Base-by-base conservation (phyloP, 2,888 invertebrate genomes). In the Marasmarcha lunaedactyla region DNA sequence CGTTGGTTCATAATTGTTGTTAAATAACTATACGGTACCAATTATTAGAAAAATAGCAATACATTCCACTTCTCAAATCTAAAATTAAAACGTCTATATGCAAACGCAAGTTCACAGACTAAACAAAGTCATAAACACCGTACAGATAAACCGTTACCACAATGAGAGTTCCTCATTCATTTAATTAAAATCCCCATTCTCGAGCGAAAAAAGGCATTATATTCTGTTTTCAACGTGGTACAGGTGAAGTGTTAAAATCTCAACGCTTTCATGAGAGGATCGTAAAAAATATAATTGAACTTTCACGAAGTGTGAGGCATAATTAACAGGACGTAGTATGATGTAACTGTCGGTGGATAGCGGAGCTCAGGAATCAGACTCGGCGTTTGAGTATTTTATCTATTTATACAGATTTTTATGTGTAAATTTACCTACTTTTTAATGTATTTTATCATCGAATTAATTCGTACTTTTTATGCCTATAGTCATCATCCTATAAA, bases 231-330 rank as follows among this genome's bases (percentile, higher is more conserved):
- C 66, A 67, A 59, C 66, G 7, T 62, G 67, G 69, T 68, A 65
- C 76, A 74, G 71, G 73, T 81, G 74, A 71, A 79, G 79, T 79
- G 77, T 73, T 77, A 78, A 81, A 81, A 81, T 73, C 77, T 79
- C 81, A 69, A 70, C 81, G 69, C 71, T 77, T 77, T 68, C 70
- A 76, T 68, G 62, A 62, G 73, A 72, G 76, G 68, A 72, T 71
- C 69, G 71, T 66, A 69, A 71, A 74, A 69, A 67, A 68, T 20
- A 77, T 73, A 81, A 79, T 77, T 79, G 74, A 78, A 76, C 76
- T 63, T 72, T 70, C 72, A 63, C 65, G 61, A 70, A 73, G 78
- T 71, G 78, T 70, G 72, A 64, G 50, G 68, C 71, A 79, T 81
- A 79, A 83, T 83, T 81, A 83, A 81, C 78, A 79, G 74, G 74